Evolutionary conservation across 2,113 vertebrate species (phyloP), one percentile per base, ranked within the genome.

Genomic region (Cryptomyrus ogoouensis): DNA sequence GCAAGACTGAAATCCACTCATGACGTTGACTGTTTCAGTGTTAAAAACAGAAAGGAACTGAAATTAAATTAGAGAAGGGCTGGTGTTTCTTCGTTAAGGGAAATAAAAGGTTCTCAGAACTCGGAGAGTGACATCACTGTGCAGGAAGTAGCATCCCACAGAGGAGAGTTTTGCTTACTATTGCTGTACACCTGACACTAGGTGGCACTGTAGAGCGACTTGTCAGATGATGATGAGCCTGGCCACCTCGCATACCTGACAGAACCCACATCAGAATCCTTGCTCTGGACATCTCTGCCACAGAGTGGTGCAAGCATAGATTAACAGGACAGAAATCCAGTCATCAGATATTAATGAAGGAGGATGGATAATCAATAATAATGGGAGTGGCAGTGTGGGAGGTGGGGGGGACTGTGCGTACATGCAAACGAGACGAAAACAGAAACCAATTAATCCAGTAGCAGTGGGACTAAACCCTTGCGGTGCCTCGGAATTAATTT

Each of bases 391-490:
- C 56, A n/a, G 24, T 62, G 56, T n/a, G 24, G 7, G 44, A 44
- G 58, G 39, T 15, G 31, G 53, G n/a, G 56, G 31, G 53, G 42
- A 8, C 44, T 31, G 53, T 9, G 27, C 7, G 8, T 39, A 47
- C 19, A 58, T 27, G 24, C 52, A 35, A 31, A 88, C 9, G 27
- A 52, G 44, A 80, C 13, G 1, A 49, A 89, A 89, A 52, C 58
- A 77, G 66, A 89, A 50, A 89, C 44, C 62, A 89, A 42, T 44
- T 53, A 46, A 52, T n/a, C 42, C 42, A 15, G 80, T 44, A 85
- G 83, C 52, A 46, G 53, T 84, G 88, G 58, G 84, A 90, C 27
- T 35, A 88, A 27, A 35, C 31, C 47, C 62, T 88, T 87, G 62
- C 4, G 39, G 24, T 85, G 53, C n/a, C 56, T 70, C 21, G 58